phyloP scores from a whole-genome alignment of 1,140 invertebrate genomes.

The Pseudomyrmex concolor region DNA sequence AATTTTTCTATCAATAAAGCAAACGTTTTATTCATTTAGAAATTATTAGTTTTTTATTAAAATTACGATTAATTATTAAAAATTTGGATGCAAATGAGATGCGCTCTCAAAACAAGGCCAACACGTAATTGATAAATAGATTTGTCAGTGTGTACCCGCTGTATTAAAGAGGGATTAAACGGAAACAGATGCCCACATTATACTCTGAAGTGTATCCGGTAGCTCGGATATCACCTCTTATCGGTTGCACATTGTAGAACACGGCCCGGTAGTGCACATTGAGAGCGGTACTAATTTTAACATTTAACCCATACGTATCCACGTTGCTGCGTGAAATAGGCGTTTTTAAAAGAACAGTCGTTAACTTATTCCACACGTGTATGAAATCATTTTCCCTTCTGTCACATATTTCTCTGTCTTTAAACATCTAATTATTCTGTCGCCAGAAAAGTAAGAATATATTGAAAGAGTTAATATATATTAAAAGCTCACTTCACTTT shows the following conservation, averaged over 20 bases:
- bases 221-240: constrained; percentile 38
- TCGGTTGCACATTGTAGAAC: constrained; percentile 36
- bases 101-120: background rate
- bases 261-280: background rate
- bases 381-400: background rate
- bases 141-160: background rate
- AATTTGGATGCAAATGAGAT: background rate
- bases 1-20: too few species aligned
- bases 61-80: background rate
- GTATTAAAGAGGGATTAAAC: constrained; percentile 17
- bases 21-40: too few species aligned
- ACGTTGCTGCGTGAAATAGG: background rate
- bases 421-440: too few species aligned
- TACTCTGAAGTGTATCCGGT: constrained; percentile 42
- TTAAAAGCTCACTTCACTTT: too few species aligned
- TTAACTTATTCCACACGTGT: background rate
- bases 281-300: constrained; percentile 54
- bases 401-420: too few species aligned
- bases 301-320: background rate
- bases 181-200: constrained; percentile 29
- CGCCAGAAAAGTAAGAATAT: too few species aligned
- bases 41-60: background rate
- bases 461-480: too few species aligned
- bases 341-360: background rate
- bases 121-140: constrained; percentile 8